Conservation (phyloP, 2,113 vertebrate genomes). For the Colistium nudipinnis region DNA sequence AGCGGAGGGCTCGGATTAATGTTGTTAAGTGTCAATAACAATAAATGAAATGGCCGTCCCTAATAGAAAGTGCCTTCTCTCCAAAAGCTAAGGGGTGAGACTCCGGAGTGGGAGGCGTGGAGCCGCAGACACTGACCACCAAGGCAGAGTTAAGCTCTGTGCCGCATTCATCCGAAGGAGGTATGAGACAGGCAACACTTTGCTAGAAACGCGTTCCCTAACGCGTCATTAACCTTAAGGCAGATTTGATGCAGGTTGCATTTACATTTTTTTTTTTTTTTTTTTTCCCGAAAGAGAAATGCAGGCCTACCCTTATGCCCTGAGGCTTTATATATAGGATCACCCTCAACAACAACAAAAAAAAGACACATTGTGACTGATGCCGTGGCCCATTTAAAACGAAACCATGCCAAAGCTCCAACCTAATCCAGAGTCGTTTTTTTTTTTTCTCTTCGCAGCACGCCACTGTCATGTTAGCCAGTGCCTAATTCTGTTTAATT, state of each 20-base stretch:
- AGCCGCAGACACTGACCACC: conserved; percentile 9
- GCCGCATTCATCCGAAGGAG: not conserved
- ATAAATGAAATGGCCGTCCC: conserved; percentile 10
- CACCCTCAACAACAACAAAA: conserved; percentile 50
- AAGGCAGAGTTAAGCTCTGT: not conserved
- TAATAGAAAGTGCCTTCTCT: conserved; percentile 1
- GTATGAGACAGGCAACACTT: no score
- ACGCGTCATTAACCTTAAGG: conserved; percentile 49
- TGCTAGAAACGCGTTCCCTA: no score
- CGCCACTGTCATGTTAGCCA: conserved; percentile 66
- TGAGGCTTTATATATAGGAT: conserved; percentile 50
- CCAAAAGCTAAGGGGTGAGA: conserved; percentile 11
- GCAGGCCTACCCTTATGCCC: conserved; percentile 16
- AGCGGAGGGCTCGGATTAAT: not conserved
- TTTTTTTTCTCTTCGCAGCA: no score
- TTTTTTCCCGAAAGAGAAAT: conserved; percentile 9
- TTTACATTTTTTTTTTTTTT: conserved; percentile 9
- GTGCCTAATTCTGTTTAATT: conserved; percentile 76
- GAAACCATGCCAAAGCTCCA: conserved; percentile 39
- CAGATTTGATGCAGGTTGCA: not conserved
- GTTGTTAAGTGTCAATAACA: conserved; percentile 8
- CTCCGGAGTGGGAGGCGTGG: not conserved
- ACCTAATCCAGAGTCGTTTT: conserved; percentile 59
- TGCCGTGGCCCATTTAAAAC: conserved; percentile 24
- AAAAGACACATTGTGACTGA: conserved; percentile 42